These are phyloP conservation scores for Hippocampus barbouri DNA, from an alignment of 2,113 vertebrate species.

Conservation along the genomic window DNA sequence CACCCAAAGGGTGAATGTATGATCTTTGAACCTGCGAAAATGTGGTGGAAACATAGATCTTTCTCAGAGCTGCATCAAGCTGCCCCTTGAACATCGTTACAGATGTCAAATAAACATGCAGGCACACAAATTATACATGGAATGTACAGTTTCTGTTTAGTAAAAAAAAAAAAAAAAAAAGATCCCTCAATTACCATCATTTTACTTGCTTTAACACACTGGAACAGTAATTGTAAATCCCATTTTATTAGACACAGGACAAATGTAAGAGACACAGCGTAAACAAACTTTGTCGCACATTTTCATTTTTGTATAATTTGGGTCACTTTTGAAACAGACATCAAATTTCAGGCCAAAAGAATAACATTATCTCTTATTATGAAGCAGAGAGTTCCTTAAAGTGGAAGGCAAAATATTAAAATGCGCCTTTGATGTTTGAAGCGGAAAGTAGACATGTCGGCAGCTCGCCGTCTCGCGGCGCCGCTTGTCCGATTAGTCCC, in stretches of 20 bases:
- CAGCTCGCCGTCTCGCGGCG: conserved; percentile 32
- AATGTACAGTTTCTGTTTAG: too few relatives aligned
- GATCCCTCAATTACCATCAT: too few relatives aligned
- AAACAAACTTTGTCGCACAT: neutral
- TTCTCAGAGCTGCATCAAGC: too few relatives aligned
- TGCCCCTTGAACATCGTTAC: too few relatives aligned
- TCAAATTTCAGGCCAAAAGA: neutral
- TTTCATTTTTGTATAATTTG: neutral
- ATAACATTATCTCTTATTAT: neutral
- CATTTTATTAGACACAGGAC: neutral
- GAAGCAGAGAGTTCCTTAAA: neutral
- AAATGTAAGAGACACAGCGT: neutral
- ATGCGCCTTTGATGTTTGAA: conserved; percentile 7
- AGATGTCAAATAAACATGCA: too few relatives aligned
- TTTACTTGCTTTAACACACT: too few relatives aligned
- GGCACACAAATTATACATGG: too few relatives aligned
- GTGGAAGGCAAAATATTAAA: conserved; percentile 30
- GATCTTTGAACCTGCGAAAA: too few relatives aligned
- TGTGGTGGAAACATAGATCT: too few relatives aligned
- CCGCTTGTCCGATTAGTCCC: conserved; percentile 36
- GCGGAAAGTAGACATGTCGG: conserved; percentile 5
- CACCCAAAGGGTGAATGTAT: too few relatives aligned
- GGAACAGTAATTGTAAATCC: too few relatives aligned
- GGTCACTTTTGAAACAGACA: neutral
- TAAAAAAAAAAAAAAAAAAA: too few relatives aligned